Evolutionary conservation across 2,113 vertebrate species (phyloP), one percentile per base, ranked within the genome.

Genomic region (Nanorana parkeri): DNA sequence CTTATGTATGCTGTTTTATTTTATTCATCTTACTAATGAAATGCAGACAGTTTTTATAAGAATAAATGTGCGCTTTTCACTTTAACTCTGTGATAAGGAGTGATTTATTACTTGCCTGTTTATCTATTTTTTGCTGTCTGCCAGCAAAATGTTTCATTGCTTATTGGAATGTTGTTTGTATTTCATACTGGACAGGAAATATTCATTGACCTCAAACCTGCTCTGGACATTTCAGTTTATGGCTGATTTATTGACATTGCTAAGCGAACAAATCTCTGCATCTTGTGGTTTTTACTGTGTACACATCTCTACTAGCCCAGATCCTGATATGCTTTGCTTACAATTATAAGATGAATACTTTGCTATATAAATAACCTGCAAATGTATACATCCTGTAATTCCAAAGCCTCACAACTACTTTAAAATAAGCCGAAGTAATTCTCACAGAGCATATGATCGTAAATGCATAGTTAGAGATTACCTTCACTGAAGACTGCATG

Each of bases 121-220:
- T 28, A 64, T 72, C 68, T 65, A 52, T 26, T 68, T 67, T 58
- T n/a, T 36, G 41, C 55, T 68, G 28, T 66, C 10, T 83, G 61
- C 41, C 73, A 54, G 75, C 75, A 69, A 21, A 71, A 58, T 78
- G 28, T 81, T 55, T 68, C 54, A 24, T 68, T 68, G 66, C 66
- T 64, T 69, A 63, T 78, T 83, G 66, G 55, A 64, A 78, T 77
- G 65, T 64, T 74, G 65, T 77, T 63, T 78, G 23, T 65, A 24
- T 78, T 78, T 71, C 41, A 64, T 83, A 58, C 55, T 77, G 66
- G 68, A 83, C 65, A 77, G 66, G 66, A 83, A 78, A 78, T 78
- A 68, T 58, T 78, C 64, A 68, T 58, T 64, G 73, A 77, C 76
- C 76, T 83, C 26, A 83, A 69, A 52, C 41, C 64, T 64, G 17